These are phyloP conservation scores for Lepidochrysops patricia DNA, from an alignment of 2,888 invertebrate genomes.

Conservation along the genomic window DNA sequence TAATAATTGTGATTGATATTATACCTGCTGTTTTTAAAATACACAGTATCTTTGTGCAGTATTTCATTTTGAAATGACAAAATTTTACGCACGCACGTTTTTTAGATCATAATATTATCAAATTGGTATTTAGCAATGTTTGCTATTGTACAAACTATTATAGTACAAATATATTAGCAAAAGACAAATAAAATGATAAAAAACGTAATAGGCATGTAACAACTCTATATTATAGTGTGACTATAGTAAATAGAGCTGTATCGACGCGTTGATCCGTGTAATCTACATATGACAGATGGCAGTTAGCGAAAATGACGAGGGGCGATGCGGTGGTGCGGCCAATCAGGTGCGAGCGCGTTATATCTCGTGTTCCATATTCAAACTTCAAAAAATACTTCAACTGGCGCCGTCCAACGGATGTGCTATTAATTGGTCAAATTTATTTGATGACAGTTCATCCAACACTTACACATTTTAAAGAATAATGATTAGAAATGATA, in stretches of 20 bases:
- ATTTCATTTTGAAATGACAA: no score
- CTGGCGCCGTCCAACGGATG: background rate
- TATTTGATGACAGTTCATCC: background rate
- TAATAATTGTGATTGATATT: background rate
- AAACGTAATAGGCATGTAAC: no score
- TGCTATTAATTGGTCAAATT: background rate
- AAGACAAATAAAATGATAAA: no score
- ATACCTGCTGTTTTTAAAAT: background rate
- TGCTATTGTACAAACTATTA: no score
- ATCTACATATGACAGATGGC: conserved; percentile 2
- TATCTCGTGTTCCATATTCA: background rate
- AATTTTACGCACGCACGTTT: no score
- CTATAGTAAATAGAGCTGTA: no score
- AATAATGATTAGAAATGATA: background rate
- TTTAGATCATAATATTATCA: no score
- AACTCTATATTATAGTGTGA: no score
- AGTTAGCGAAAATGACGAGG: conserved; percentile 24
- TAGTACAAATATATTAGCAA: no score
- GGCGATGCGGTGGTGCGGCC: conserved; percentile 49
- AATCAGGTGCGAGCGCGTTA: conserved; percentile 37
- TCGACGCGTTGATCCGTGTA: background rate
- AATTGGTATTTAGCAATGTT: no score
- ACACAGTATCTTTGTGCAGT: no score
- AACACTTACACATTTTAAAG: background rate
- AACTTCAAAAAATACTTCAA: background rate